Evolutionary conservation across 2,797 vertebrate genomes (phyloP), one percentile per base, ranked within the genome.

Genomic region (Anomalospiza imberbis): DNA sequence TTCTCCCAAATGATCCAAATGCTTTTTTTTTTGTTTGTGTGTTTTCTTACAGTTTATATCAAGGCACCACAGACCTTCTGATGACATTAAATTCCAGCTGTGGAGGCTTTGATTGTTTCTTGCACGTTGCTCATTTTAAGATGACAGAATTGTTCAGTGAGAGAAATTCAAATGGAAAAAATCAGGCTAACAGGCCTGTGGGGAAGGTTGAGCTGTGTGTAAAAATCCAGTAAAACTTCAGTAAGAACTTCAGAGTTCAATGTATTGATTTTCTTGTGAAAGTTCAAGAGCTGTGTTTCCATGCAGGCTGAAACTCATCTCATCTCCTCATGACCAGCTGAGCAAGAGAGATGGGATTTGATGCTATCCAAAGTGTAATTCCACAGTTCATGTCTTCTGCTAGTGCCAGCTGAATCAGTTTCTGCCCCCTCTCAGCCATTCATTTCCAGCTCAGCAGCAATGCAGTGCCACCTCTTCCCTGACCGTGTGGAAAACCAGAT

Each of bases 381-480:
- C 93, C 89, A 89, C 94, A 95, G 85, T 84, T 94, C 88, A 38
- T 81, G 66, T 66, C 85, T 93, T 89, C 45, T 34, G n/a, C 73
- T 76, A 28, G 66, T 58, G n/a, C 58, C 66, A 60, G 44, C 48
- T 81, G 84, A 88, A 88, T 94, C 89, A 88, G 40, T 78, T 93
- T 86, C 82, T 83, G 61, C 91, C 78, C 78, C 72, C 54, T 65
- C 82, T 58, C 62, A 76, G 76, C 76, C 82, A 28, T 78, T 91
- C 88, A 85, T 95, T 95, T 88, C 91, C 96, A 96, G 91, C 91
- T 88, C 94, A 90, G 93, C 85, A 84, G 93, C 91, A 81, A 13
- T 38, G 62, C 40, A 5, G 50, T 68, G 73, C 94, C 82, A 20
- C 80, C 63, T 72, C 85, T 75, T 61, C 22, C 68, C 73, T 72